phyloP scores from a whole-genome alignment of 2,888 invertebrate species.

The Bunonema sp. region DNA sequence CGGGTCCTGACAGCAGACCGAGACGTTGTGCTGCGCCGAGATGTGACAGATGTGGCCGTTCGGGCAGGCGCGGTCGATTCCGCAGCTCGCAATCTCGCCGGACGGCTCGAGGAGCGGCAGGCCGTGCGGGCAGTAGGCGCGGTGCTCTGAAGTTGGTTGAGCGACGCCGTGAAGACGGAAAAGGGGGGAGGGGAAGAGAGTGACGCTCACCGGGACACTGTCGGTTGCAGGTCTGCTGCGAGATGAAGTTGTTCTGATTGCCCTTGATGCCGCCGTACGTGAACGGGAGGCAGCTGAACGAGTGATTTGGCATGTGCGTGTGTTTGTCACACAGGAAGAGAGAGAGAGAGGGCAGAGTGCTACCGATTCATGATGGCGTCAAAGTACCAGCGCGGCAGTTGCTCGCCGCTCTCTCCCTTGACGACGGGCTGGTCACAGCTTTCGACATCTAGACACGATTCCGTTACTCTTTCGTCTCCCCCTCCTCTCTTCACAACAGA shows the following conservation, averaged over 20 bases:
- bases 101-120: slow-evolving; percentile 24
- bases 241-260: slow-evolving; percentile 40
- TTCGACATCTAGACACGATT: slow-evolving; percentile 13
- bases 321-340: background rate
- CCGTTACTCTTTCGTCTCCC: no score
- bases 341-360: background rate
- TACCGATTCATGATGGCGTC: slow-evolving; percentile 14
- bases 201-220: slow-evolving; percentile 17
- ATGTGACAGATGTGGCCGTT: slow-evolving; percentile 38
- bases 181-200: background rate
- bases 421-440: slow-evolving; percentile 25
- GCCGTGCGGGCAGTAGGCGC: slow-evolving; percentile 36
- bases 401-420: slow-evolving; percentile 25
- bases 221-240: slow-evolving; percentile 20
- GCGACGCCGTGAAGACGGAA: background rate
- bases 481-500: no score
- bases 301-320: no score
- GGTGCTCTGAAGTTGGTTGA: slow-evolving; percentile 13
- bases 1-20: slow-evolving; percentile 37
- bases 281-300: slow-evolving; percentile 24
- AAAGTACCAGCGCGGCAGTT: slow-evolving; percentile 33
- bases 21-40: slow-evolving; percentile 30
- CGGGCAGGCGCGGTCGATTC: slow-evolving; percentile 27
- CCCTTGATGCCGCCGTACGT: slow-evolving; percentile 30
- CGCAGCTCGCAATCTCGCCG: slow-evolving; percentile 24